Percentiles rank a stretch among this genome's conserved stretches.
phyloP scores from a whole-genome alignment of 2,888 invertebrate species.

The Octodonta nipae region DNA sequence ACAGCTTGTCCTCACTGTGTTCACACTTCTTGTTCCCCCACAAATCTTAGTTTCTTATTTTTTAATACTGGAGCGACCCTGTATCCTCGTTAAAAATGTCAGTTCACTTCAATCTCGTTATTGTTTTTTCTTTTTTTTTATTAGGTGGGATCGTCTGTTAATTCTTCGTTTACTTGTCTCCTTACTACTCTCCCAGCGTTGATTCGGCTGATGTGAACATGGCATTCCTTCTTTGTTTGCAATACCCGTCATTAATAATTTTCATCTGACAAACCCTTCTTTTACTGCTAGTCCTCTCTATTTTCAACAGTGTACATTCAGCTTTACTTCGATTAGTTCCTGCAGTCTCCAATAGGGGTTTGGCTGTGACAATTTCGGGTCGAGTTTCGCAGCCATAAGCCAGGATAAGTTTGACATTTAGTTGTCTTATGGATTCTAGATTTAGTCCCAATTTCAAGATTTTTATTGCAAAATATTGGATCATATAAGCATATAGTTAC shows the following conservation, averaged over 20 bases:
- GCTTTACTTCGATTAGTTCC: too few relatives aligned
- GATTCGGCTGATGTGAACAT: neutral
- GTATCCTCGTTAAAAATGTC: too few relatives aligned
- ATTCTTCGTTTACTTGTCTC: neutral
- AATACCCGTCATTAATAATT: neutral
- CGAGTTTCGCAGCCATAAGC: neutral
- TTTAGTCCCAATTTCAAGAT: neutral
- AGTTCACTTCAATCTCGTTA: neutral
- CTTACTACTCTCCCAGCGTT: neutral
- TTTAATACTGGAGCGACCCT: too few relatives aligned
- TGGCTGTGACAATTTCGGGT: neutral
- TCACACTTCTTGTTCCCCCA: too few relatives aligned
- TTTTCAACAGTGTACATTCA: neutral
- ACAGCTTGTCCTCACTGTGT: too few relatives aligned
- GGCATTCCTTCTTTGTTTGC: neutral
- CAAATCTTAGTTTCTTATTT: too few relatives aligned
- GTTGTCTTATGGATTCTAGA: neutral
- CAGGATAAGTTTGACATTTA: neutral
- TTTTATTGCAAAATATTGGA: neutral
- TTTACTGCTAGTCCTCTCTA: neutral
- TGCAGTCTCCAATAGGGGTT: too few relatives aligned
- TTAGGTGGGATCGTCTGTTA: neutral
- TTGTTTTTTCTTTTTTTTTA: neutral
- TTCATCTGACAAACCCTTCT: neutral
- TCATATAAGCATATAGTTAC: neutral